Evolutionary conservation across 2,113 vertebrate genomes (phyloP).

Genomic region (Archilochus colubris): DNA sequence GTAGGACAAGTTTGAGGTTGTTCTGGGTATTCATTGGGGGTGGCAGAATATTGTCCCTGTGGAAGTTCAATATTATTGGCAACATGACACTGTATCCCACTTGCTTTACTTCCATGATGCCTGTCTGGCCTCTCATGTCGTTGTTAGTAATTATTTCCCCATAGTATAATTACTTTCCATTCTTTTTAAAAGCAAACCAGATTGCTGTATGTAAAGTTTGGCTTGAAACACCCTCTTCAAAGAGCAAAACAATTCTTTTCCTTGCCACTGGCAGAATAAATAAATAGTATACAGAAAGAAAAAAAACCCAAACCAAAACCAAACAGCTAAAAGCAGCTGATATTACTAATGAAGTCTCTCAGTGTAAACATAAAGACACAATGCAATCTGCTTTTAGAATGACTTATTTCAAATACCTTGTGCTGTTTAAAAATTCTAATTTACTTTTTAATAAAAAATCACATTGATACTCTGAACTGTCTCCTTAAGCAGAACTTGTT

Average conservation of each 20-base stretch:
- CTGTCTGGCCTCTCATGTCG: background rate
- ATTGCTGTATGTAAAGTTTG: background rate
- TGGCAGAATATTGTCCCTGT: background rate
- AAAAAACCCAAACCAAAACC: no score
- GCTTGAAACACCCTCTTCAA: background rate
- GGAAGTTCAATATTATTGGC: background rate
- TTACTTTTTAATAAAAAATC: background rate
- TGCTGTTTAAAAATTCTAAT: background rate
- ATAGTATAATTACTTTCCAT: background rate
- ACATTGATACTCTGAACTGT: background rate
- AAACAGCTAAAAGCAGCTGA: background rate
- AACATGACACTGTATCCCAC: background rate
- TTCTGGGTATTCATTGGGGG: background rate
- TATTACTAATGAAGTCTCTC: background rate
- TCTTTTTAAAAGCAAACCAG: background rate
- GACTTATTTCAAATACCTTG: background rate
- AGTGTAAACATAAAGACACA: background rate
- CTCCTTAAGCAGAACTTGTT: background rate
- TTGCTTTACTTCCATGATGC: background rate
- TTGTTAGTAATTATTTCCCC: background rate
- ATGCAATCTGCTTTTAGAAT: background rate
- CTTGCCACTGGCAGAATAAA: background rate
- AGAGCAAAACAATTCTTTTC: background rate
- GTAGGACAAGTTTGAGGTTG: constrained; percentile 66
- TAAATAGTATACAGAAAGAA: background rate